phyloP scores from a whole-genome alignment of 2,113 vertebrate genomes.

The Syngnathus typhle region DNA sequence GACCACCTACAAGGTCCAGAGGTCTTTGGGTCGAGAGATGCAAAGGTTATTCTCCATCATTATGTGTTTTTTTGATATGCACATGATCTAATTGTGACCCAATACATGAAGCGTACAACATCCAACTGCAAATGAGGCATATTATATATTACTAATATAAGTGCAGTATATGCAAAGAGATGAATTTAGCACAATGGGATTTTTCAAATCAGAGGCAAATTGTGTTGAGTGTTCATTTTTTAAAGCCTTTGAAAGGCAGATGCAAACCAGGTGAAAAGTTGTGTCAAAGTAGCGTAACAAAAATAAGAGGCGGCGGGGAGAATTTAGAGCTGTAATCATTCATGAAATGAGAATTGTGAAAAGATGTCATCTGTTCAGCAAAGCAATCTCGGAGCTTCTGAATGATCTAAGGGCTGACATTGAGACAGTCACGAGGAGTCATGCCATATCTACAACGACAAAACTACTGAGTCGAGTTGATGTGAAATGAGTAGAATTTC shows the following conservation, averaged over 20 bases:
- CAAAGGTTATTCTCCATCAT: slow-evolving; percentile 36
- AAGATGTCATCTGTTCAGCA: background rate
- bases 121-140: too few species aligned
- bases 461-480: background rate
- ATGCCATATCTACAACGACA: background rate
- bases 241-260: too few species aligned
- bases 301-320: too few species aligned
- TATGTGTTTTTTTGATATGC: slow-evolving; percentile 8
- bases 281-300: too few species aligned
- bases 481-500: background rate
- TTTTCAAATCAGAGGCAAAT: too few species aligned
- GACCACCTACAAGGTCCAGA: slow-evolving; percentile 62
- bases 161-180: background rate
- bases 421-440: background rate
- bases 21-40: slow-evolving; percentile 22
- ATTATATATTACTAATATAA: background rate
- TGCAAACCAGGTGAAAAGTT: too few species aligned
- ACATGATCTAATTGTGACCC: background rate
- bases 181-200: too few species aligned
- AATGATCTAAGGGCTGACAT: background rate
- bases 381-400: background rate
- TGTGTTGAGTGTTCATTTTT: too few species aligned
- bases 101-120: background rate
- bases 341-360: too few species aligned
- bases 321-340: too few species aligned